These are phyloP conservation scores for Leucozona laternaria DNA, from an alignment of 2,888 invertebrate genomes.

Conservation along the genomic window DNA sequence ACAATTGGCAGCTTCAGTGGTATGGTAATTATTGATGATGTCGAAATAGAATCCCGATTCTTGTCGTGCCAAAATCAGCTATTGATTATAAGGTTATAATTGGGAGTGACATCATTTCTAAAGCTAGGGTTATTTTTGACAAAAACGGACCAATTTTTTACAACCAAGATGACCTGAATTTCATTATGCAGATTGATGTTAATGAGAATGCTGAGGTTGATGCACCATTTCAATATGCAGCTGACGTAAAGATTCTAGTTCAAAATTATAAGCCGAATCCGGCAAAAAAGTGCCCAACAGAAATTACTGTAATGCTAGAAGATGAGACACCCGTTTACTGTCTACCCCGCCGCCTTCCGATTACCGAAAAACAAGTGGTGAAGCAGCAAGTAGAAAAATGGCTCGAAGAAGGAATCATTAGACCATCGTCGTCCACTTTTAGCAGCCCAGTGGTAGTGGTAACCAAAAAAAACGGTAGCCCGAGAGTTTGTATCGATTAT, in stretches of 20 bases:
- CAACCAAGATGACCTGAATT: not conserved
- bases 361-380: constrained; percentile 35
- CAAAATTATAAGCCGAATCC: constrained; percentile 14
- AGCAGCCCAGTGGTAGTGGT: constrained; percentile 70
- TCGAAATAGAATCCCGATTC: constrained; percentile 17
- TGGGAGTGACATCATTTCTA: constrained; percentile 45
- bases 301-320: constrained; percentile 17
- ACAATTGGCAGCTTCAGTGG: constrained; percentile 38
- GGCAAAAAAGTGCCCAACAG: not conserved
- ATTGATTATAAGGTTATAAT: constrained; percentile 46
- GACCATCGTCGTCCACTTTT: not conserved
- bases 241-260: constrained; percentile 6
- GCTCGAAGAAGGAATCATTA: constrained; percentile 48
- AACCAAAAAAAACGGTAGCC: constrained; percentile 32
- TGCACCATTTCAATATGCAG: not conserved
- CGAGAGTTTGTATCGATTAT: no score
- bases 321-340: constrained; percentile 71
- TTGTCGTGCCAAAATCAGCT: constrained; percentile 33
- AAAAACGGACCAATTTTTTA: constrained; percentile 12
- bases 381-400: no score
- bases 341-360: no score
- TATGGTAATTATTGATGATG: constrained; percentile 36
- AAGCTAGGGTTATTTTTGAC: constrained; percentile 14
- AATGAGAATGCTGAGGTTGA: constrained; percentile 10
- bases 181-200: constrained; percentile 29